Conservation (phyloP, 1,140 invertebrate genomes). For the Geopemphigus sp. region DNA sequence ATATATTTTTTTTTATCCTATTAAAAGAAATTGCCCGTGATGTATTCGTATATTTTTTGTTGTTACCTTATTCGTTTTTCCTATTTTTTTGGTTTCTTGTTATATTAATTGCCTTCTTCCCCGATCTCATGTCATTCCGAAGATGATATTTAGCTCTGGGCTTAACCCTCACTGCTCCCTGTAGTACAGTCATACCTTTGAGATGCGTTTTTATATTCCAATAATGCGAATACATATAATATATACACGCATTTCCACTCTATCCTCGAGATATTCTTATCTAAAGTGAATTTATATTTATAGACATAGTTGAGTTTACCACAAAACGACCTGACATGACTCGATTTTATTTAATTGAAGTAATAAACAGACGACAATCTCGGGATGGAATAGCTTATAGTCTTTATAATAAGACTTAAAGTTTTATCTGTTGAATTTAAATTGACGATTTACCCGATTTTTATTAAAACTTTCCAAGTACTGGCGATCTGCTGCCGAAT, state of each 20-base stretch:
- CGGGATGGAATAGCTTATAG: neutral
- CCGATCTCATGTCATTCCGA: slow-evolving; percentile 8
- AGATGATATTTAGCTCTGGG: slow-evolving; percentile 20
- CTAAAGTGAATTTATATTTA: slow-evolving; percentile 35
- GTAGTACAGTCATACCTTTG: neutral
- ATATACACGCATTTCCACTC: no score
- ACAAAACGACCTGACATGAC: slow-evolving; percentile 5
- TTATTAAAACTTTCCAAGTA: neutral
- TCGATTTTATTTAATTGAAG: slow-evolving; percentile 46
- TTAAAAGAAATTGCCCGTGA: neutral
- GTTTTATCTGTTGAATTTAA: slow-evolving; percentile 32
- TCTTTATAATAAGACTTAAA: slow-evolving; percentile 20
- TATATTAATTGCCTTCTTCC: slow-evolving; percentile 42
- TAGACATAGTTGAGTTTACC: slow-evolving; percentile 28
- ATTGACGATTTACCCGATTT: slow-evolving; percentile 29
- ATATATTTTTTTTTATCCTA: no score
- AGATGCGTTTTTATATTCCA: slow-evolving; percentile 27
- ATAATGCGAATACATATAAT: slow-evolving; percentile 34
- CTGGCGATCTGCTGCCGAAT: no score
- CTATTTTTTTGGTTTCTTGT: neutral
- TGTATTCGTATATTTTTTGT: neutral
- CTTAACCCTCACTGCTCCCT: neutral
- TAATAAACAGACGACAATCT: slow-evolving; percentile 34
- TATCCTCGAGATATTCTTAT: slow-evolving; percentile 5
- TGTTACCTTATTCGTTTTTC: neutral